A percentile compares a stretch with the other conserved stretches of the same genome.
Evolutionary conservation across 1,140 invertebrate species (phyloP).

Genomic region (Nephotettix cincticeps): DNA sequence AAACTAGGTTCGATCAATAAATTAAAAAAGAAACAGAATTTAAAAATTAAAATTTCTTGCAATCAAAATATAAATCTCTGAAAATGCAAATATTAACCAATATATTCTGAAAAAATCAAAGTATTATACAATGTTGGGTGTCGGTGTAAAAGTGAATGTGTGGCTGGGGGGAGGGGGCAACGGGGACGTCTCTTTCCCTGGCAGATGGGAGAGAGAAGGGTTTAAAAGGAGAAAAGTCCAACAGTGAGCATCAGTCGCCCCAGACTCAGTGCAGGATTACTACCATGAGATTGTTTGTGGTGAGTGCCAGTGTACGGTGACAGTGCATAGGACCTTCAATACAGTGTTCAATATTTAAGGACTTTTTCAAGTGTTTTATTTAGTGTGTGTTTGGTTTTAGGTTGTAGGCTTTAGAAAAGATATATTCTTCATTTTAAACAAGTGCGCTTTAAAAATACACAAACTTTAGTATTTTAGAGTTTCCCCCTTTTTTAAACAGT

Average conservation of each 20-base stretch:
- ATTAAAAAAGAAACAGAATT: no score
- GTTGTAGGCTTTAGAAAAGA: no score
- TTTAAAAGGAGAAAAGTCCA: slow-evolving; percentile 18
- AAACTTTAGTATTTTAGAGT: no score
- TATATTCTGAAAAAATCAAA: no score
- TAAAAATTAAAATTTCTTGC: no score
- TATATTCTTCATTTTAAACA: no score
- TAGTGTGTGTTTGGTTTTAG: not conserved
- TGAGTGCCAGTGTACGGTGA: slow-evolving; percentile 1
- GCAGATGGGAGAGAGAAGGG: slow-evolving; percentile 7
- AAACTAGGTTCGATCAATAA: no score
- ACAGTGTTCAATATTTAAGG: not conserved
- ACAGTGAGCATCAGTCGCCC: slow-evolving; percentile 11
- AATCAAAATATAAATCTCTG: no score
- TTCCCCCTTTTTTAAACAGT: no score
- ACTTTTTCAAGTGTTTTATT: not conserved
- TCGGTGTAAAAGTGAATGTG: slow-evolving; percentile 25
- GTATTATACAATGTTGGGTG: no score
- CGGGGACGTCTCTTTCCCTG: not conserved
- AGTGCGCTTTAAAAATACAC: no score
- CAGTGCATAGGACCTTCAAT: not conserved
- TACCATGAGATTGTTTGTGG: slow-evolving; percentile 26
- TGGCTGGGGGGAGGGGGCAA: not conserved
- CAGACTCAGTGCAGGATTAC: not conserved
- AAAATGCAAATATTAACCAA: no score